Base-by-base conservation (phyloP, 1,140 invertebrate species). In the Copidosoma floridanum region DNA sequence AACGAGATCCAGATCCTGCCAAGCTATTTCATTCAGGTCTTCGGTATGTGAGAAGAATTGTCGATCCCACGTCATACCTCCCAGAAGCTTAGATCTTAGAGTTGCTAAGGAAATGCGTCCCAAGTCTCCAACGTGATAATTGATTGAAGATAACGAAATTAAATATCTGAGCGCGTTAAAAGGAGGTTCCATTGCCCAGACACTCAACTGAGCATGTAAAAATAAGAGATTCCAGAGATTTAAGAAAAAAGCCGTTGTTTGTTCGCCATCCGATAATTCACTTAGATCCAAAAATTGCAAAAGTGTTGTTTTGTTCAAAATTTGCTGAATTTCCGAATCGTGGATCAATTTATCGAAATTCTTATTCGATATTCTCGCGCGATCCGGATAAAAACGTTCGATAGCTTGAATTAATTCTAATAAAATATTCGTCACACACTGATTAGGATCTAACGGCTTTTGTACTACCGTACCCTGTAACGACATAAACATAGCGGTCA, bases 191-290 rank as follows among this genome's bases (percentile, higher is more conserved):
- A 59, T 40, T 7, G 59, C 48, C 74, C 73, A 77, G 20, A 74
- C 26, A 24, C 54, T 65, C 8, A 78, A 26, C 14, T 56, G 56
- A 3, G 71, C 37, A 37, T 78, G 76, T 16, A 77, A 24, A 47
- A 77, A 72, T 62, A 79, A 63, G 11, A 79, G 46, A 64, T 79
- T 80, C 71, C 72, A 76, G 3, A 74, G 48, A 54, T 80, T 80
- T 4, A 76, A 38, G 24, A 77, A 76, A 46, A 80, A 80, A 1
- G 70, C 63, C 12, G 79, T 55, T 0, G 77, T 79, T 40, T 80
- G 75, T 47, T 78, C 61, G 6, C 73, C 76, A 20, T 71, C 67
- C 0, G 73, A 74, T 32, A 80, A 64, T 64, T 76, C 68, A 23
- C 73, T 71, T 1, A 79, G 62, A 64, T 80, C 76, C 26, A 77